Conservation (phyloP, 2,797 vertebrate genomes). For the Aplochiton taeniatus region DNA sequence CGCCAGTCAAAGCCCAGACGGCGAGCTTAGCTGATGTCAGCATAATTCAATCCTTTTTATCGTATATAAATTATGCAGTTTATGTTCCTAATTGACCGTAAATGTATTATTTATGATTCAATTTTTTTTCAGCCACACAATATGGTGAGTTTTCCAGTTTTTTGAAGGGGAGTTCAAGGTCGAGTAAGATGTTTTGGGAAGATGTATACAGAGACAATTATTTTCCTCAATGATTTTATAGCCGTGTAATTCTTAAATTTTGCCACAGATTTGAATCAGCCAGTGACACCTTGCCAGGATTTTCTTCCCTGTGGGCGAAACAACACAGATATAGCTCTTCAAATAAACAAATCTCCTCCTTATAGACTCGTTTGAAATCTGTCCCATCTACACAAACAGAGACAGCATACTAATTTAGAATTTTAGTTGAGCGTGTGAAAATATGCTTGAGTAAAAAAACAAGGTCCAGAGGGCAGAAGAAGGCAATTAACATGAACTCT, state of each 20-base stretch:
- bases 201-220: background rate
- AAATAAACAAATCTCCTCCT: slow-evolving; percentile 27
- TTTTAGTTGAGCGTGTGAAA: background rate
- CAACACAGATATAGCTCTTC: slow-evolving; percentile 41
- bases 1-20: slow-evolving; percentile 66
- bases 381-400: slow-evolving; percentile 14
- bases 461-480: slow-evolving; percentile 11
- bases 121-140: too few relatives aligned
- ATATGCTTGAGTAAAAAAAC: background rate
- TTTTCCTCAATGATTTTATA: slow-evolving; percentile 27
- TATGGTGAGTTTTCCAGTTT: background rate
- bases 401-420: slow-evolving; percentile 11
- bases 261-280: slow-evolving; percentile 42
- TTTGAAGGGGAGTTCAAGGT: too few relatives aligned
- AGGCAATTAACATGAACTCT: slow-evolving; percentile 13
- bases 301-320: slow-evolving; percentile 24
- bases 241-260: slow-evolving; percentile 40
- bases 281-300: slow-evolving; percentile 25
- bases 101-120: background rate
- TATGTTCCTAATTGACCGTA: background rate
- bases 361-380: slow-evolving; percentile 29
- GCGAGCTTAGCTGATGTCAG: slow-evolving; percentile 28
- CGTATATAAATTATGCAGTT: background rate
- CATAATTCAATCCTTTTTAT: slow-evolving; percentile 34
- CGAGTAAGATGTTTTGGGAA: background rate